These are phyloP conservation scores for Pseudomyrmex sp. DNA, from an alignment of 1,140 invertebrate species.

Conservation along the genomic window DNA sequence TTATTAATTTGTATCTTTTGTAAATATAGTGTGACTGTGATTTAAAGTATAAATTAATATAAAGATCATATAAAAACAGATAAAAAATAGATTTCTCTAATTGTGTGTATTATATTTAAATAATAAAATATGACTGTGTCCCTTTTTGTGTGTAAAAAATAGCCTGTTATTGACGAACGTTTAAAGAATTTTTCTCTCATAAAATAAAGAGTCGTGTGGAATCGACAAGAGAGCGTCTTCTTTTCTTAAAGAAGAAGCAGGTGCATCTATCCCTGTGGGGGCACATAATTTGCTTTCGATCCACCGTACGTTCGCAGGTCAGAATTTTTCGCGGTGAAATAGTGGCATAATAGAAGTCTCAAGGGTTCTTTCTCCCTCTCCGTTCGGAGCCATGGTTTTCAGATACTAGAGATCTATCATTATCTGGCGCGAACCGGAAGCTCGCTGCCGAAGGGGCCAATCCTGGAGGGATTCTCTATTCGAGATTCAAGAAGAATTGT, in stretches of 20 bases:
- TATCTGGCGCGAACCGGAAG: slow-evolving; percentile 73
- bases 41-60: slow-evolving; percentile 16
- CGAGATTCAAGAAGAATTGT: slow-evolving; percentile 24
- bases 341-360: slow-evolving; percentile 65
- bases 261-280: slow-evolving; percentile 58
- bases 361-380: slow-evolving; percentile 21
- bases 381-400: slow-evolving; percentile 44
- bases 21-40: not conserved
- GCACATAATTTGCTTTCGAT: slow-evolving; percentile 67
- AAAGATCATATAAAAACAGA: not conserved
- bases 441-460: slow-evolving; percentile 23
- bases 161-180: slow-evolving; percentile 19
- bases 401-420: slow-evolving; percentile 67
- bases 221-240: slow-evolving; percentile 48
- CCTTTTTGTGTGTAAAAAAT: not conserved
- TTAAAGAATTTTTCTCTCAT: slow-evolving; percentile 23
- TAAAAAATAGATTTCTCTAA: not conserved
- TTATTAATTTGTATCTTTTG: not conserved
- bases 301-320: slow-evolving; percentile 65
- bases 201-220: slow-evolving; percentile 49
- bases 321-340: slow-evolving; percentile 66
- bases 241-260: slow-evolving; percentile 55
- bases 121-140: not conserved
- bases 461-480: slow-evolving; percentile 8
- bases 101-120: not conserved